Percentiles rank a stretch among this genome's conserved stretches.
Evolutionary conservation across 2,797 vertebrate species (phyloP).

Genomic region (Vireo griseus): DNA sequence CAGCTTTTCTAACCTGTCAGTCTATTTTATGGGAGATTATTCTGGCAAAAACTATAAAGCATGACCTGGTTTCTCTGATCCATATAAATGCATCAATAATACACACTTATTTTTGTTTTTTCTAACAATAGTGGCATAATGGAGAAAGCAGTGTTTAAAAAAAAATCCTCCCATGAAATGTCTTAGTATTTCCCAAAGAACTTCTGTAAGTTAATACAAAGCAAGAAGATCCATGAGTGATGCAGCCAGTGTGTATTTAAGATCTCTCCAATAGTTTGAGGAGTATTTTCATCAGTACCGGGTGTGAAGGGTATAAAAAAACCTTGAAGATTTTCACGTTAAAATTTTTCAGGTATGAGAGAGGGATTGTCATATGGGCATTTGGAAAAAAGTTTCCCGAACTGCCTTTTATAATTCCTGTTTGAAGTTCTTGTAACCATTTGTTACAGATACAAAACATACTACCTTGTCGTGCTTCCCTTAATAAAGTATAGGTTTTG

Average conservation of each 20-base stretch:
- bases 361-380: not conserved
- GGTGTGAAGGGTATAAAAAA: not conserved
- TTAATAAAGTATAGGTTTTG: constrained; percentile 43
- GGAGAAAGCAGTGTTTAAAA: not conserved
- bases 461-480: constrained; percentile 34
- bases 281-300: not conserved
- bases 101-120: not conserved
- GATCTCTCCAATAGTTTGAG: not conserved
- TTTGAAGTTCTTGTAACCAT: constrained; percentile 37
- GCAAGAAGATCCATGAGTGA: not conserved
- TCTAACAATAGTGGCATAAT: not conserved
- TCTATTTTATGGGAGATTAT: not conserved
- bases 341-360: not conserved
- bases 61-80: not conserved
- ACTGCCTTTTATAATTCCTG: not conserved
- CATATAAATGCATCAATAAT: not conserved
- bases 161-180: not conserved
- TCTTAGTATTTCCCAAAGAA: not conserved
- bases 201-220: not conserved
- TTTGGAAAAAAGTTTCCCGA: not conserved
- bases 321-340: not conserved
- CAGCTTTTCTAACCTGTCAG: not conserved
- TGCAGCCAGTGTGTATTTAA: not conserved
- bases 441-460: constrained; percentile 29
- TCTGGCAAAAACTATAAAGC: not conserved